Evolutionary conservation across 2,888 invertebrate species (phyloP).

Genomic region (Spodoptera exigua): DNA sequence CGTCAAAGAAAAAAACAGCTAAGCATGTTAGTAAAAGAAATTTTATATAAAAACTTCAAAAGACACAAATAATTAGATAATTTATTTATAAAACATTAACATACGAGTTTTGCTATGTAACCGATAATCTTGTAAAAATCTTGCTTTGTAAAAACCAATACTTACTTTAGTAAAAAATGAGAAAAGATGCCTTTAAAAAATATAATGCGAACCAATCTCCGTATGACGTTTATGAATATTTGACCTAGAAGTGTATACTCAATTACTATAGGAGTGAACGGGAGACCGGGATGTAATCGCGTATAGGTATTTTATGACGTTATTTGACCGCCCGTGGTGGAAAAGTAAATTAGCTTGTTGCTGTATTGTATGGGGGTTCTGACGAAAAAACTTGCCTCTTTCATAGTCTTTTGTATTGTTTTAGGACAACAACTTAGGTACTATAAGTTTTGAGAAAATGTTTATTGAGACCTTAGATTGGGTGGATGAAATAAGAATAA

Average conservation of each 20-base stretch:
- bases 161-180: neutral
- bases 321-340: conserved; percentile 41
- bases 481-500: too few relatives aligned
- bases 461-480: too few relatives aligned
- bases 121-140: too few relatives aligned
- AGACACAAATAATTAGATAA: neutral
- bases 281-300: conserved; percentile 44
- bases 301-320: conserved; percentile 55
- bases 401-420: conserved; percentile 28
- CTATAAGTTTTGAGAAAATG: neutral
- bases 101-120: too few relatives aligned
- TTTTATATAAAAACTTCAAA: neutral
- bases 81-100: conserved; percentile 14
- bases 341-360: conserved; percentile 49
- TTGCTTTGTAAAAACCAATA: too few relatives aligned
- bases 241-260: conserved; percentile 38
- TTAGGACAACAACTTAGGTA: conserved; percentile 22
- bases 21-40: too few relatives aligned
- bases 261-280: conserved; percentile 43
- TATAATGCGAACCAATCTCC: conserved; percentile 33
- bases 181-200: conserved; percentile 21
- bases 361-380: conserved; percentile 14
- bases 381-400: conserved; percentile 16
- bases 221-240: conserved; percentile 50
- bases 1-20: too few relatives aligned